These are phyloP conservation scores for Smittia aterrima DNA, from an alignment of 2,888 invertebrate species.

Conservation along the genomic window DNA sequence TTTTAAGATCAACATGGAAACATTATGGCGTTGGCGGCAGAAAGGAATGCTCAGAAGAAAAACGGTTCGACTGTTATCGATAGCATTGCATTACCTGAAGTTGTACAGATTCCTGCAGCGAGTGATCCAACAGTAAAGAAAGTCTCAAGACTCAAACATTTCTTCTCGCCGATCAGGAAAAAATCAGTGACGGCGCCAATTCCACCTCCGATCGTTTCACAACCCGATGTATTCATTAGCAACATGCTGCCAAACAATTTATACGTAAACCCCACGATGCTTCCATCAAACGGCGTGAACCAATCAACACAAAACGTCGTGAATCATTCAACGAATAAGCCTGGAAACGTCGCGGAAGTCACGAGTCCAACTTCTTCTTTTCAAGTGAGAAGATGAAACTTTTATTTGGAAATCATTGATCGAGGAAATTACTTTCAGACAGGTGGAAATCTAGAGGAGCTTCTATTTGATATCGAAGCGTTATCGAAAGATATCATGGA, in stretches of 20 bases:
- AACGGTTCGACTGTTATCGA: not conserved
- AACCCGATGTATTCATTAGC: conserved; percentile 42
- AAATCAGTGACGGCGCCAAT: conserved; percentile 50
- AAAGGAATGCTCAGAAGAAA: not conserved
- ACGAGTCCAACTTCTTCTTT: conserved; percentile 42
- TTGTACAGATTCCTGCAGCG: not conserved
- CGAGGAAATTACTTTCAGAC: conserved; percentile 49
- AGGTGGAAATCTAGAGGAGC: conserved; percentile 66
- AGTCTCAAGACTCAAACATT: conserved; percentile 51
- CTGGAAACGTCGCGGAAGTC: not conserved
- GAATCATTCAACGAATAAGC: not conserved
- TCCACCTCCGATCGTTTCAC: conserved; percentile 26
- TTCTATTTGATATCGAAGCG: conserved; percentile 66
- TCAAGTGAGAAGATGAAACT: conserved; percentile 41
- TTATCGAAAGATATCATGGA: conserved; percentile 55
- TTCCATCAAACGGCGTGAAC: not conserved
- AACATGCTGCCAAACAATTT: conserved; percentile 43
- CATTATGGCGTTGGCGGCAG: not conserved
- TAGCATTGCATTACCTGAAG: not conserved
- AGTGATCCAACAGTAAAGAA: not conserved
- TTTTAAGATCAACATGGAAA: not conserved
- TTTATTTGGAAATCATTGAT: conserved; percentile 43
- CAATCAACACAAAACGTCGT: not conserved
- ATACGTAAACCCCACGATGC: not conserved
- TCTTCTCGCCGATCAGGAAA: conserved; percentile 55